phyloP scores from a whole-genome alignment of 2,113 vertebrate species.

The Sphyrna mokarran region DNA sequence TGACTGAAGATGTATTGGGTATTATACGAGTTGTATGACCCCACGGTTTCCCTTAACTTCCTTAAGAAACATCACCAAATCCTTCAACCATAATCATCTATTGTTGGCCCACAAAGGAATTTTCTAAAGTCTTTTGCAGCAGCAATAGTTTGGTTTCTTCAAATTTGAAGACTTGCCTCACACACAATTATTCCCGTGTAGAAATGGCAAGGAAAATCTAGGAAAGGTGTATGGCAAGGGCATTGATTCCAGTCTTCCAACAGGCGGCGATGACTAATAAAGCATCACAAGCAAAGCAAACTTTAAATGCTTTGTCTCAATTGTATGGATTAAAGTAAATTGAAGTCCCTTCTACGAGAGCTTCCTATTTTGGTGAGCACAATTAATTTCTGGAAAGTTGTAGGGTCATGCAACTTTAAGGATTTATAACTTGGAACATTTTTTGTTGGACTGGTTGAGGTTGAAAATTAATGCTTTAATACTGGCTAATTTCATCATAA shows the following conservation, averaged over 20 bases:
- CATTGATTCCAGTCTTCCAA: conserved; percentile 12
- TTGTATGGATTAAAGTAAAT: not conserved
- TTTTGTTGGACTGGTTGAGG: conserved; percentile 18
- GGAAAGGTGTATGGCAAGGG: too few species aligned
- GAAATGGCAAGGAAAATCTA: not conserved
- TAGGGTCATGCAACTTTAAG: conserved; percentile 34
- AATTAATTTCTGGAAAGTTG: not conserved
- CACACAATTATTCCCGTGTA: not conserved
- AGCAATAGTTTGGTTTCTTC: not conserved
- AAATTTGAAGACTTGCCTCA: not conserved
- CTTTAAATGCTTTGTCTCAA: conserved; percentile 6
- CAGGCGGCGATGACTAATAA: not conserved
- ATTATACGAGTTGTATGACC: conserved; percentile 29
- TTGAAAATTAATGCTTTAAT: conserved; percentile 5
- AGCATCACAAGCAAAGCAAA: not conserved
- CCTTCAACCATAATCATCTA: not conserved
- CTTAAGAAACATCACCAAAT: not conserved
- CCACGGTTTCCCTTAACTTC: not conserved
- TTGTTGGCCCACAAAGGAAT: not conserved
- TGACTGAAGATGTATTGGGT: conserved; percentile 8
- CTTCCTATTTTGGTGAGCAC: not conserved
- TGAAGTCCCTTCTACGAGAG: not conserved
- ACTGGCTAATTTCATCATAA: conserved; percentile 17
- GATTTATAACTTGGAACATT: not conserved
- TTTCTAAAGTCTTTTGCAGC: not conserved